Evolutionary conservation across 2,113 vertebrate genomes (phyloP).

Genomic region (Rostratula benghalensis): DNA sequence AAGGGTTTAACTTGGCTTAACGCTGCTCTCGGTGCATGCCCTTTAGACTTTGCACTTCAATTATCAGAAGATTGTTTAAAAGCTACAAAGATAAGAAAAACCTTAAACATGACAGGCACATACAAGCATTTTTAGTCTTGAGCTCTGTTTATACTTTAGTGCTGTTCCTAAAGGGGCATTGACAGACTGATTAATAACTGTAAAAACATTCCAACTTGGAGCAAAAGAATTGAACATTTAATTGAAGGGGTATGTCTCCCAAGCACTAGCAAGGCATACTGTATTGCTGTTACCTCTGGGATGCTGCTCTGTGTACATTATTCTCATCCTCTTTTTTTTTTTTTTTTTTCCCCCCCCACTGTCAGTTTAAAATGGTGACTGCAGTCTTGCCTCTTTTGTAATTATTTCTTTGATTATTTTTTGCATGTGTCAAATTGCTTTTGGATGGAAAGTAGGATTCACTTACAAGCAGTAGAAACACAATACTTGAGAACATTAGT

Average conservation of each 20-base stretch:
- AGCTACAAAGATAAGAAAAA: constrained; percentile 8
- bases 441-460: neutral
- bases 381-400: neutral
- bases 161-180: neutral
- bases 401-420: neutral
- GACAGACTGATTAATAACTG: neutral
- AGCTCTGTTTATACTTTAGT: neutral
- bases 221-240: neutral
- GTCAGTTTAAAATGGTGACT: neutral
- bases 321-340: neutral
- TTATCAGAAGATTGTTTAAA: constrained; percentile 13
- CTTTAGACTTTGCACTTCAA: neutral
- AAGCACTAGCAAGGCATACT: neutral
- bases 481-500: neutral
- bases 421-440: neutral
- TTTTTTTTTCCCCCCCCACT: neutral
- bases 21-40: neutral
- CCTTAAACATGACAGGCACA: neutral
- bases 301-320: neutral
- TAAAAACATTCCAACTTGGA: neutral
- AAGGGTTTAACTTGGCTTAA: neutral
- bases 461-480: neutral
- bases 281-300: neutral
- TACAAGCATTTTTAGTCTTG: neutral
- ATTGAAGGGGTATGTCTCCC: neutral